Evolutionary conservation across 2,888 invertebrate genomes (phyloP).

Genomic region (Amiota mariae): DNA sequence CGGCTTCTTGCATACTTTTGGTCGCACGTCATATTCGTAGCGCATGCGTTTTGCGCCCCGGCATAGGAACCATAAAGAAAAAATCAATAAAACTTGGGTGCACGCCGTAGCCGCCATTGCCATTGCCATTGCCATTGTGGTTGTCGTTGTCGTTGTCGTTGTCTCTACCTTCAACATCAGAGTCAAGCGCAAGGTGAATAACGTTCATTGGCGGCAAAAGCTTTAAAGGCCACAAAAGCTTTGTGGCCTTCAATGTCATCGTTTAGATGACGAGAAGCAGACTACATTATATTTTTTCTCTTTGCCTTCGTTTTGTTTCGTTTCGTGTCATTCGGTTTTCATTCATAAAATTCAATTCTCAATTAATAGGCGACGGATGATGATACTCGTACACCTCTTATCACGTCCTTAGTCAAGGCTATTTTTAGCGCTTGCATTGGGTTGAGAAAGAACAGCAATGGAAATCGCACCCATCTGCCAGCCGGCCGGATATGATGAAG

Average conservation of each 20-base stretch:
- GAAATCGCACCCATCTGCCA: neutral
- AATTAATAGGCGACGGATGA: conserved; percentile 37
- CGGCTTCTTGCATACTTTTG: conserved; percentile 26
- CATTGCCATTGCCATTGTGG: too few species aligned
- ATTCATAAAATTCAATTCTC: conserved; percentile 53
- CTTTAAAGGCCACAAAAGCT: neutral
- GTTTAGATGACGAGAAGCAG: neutral
- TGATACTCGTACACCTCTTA: conserved; percentile 26
- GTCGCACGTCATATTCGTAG: conserved; percentile 47
- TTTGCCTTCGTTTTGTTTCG: too few species aligned
- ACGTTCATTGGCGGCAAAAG: neutral
- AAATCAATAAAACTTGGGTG: conserved; percentile 69
- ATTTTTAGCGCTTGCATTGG: conserved; percentile 55
- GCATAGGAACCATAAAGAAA: neutral
- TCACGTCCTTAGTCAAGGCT: conserved; percentile 55
- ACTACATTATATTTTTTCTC: too few species aligned
- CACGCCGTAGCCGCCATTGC: conserved; percentile 14
- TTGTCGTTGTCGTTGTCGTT: too few species aligned
- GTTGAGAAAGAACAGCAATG: neutral
- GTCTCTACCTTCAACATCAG: conserved; percentile 2
- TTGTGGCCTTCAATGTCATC: neutral
- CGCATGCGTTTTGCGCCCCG: conserved; percentile 55
- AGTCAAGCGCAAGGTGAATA: conserved; percentile 69
- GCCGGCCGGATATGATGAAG: conserved; percentile 51
- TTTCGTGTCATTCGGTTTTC: conserved; percentile 35